These are phyloP conservation scores for Parthenolecanium corni DNA, from an alignment of 2,888 invertebrate species.

Conservation along the genomic window DNA sequence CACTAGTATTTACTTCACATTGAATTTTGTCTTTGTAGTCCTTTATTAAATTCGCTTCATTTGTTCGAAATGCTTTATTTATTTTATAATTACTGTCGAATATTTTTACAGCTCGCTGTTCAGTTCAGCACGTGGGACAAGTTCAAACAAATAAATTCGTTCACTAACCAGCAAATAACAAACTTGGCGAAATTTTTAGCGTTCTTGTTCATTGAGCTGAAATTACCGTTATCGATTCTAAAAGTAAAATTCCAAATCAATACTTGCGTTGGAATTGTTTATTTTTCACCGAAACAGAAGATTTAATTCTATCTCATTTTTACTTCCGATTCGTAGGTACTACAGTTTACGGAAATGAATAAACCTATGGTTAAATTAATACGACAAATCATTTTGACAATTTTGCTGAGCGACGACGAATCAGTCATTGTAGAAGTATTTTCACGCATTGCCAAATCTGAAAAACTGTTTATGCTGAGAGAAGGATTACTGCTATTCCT, in stretches of 20 bases:
- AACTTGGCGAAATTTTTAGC: conserved; percentile 70
- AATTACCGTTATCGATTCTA: conserved; percentile 66
- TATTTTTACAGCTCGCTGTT: conserved; percentile 56
- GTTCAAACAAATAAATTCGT: conserved; percentile 61
- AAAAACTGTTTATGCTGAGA: conserved; percentile 65
- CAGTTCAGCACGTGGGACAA: conserved; percentile 89
- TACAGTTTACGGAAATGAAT: conserved; percentile 75
- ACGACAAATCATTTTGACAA: conserved; percentile 60
- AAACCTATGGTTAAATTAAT: conserved; percentile 66
- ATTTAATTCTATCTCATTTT: not conserved
- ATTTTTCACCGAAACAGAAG: conserved; percentile 15
- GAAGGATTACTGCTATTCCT: conserved; percentile 76
- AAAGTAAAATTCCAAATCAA: conserved; percentile 51
- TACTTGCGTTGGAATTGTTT: conserved; percentile 12
- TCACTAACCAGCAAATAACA: conserved; percentile 50
- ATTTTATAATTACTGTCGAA: too few relatives aligned
- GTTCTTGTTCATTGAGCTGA: conserved; percentile 66
- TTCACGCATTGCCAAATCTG: conserved; percentile 55
- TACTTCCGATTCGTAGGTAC: conserved; percentile 48
- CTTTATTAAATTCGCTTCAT: too few relatives aligned
- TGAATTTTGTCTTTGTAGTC: too few relatives aligned
- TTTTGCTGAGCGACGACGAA: conserved; percentile 55
- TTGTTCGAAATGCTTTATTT: too few relatives aligned
- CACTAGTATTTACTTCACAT: too few relatives aligned
- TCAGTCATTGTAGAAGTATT: conserved; percentile 52